Evolutionary conservation across 2,113 vertebrate genomes (phyloP).

Genomic region (Chloropsis cyanopogon): DNA sequence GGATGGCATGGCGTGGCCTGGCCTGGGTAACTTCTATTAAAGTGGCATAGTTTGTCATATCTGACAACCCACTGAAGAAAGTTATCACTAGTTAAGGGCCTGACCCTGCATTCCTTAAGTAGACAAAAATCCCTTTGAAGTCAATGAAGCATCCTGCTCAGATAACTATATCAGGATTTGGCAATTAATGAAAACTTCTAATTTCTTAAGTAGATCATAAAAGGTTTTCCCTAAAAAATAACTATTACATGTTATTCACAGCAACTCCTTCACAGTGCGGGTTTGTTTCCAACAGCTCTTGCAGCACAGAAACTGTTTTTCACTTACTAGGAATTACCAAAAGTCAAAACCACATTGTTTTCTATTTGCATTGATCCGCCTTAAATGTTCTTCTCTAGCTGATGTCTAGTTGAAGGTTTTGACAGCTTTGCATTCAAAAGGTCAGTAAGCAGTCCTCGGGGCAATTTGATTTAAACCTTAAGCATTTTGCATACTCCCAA

Average conservation of each 20-base stretch:
- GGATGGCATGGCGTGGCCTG: background rate
- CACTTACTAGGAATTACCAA: background rate
- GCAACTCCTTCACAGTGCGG: background rate
- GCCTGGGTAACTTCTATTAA: background rate
- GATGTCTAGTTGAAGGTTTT: conserved; percentile 50
- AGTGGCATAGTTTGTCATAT: conserved; percentile 54
- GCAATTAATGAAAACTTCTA: conserved; percentile 41
- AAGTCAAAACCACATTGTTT: conserved; percentile 29
- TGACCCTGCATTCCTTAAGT: conserved; percentile 58
- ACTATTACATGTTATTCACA: background rate
- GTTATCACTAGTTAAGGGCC: conserved; percentile 62
- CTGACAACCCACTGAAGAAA: conserved; percentile 58
- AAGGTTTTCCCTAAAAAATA: background rate
- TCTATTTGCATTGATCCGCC: conserved; percentile 18
- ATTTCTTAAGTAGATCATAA: conserved; percentile 24
- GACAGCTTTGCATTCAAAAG: conserved; percentile 53
- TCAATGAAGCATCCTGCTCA: conserved; percentile 50
- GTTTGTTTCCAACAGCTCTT: background rate
- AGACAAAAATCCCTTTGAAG: conserved; percentile 67
- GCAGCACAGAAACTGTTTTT: background rate
- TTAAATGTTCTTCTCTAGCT: conserved; percentile 29
- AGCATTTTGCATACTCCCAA: conserved; percentile 12
- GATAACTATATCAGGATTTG: conserved; percentile 39
- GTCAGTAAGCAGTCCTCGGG: conserved; percentile 48
- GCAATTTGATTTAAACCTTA: conserved; percentile 46